Evolutionary conservation across 1,140 invertebrate genomes (phyloP), one percentile per base, ranked within the genome.

Genomic region (Drosophila ironensis): DNA sequence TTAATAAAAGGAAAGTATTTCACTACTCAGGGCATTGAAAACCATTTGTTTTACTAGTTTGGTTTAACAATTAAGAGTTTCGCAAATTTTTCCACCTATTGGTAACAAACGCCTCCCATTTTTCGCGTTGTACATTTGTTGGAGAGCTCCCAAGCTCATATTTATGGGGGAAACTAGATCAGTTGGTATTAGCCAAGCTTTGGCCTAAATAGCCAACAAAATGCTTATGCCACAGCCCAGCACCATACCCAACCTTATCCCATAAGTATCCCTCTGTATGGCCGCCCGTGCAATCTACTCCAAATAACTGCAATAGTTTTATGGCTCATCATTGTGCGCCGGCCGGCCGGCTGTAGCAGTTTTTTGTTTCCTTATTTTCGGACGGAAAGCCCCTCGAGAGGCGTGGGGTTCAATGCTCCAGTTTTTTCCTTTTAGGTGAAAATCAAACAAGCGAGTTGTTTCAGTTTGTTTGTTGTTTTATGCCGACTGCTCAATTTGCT

Each of bases 281-380:
- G 25, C 35, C n/a, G 35, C 3, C 46, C 35, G 37, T 44, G 44
- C 53, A 64, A 78, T 61, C 64, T 52, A 41, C 50, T 54, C 46
- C 42, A 72, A 67, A 60, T 82, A 67, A 56, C 72, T 57, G 69
- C 72, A 82, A 82, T 54, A 61, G 72, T 67, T 77, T 76, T 82
- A 81, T 77, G 67, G 60, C 67, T 68, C 72, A 76, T 82, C 67
- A 57, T 40, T 28, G 20, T n/a, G 12, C 24, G n/a, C 20, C 46
- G 45, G 27, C 8, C n/a, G n/a, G n/a, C n/a, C n/a, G n/a, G n/a
- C n/a, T n/a, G n/a, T n/a, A n/a, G n/a, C n/a, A n/a, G n/a, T 54
- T 42, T 42, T n/a, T 28, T 24, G n/a, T n/a, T n/a, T n/a, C n/a
- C n/a, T n/a, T n/a, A n/a, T n/a, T n/a, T n/a, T n/a, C n/a, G n/a